Evolutionary conservation across 2,113 vertebrate genomes (phyloP).

Genomic region (Calonectris borealis): DNA sequence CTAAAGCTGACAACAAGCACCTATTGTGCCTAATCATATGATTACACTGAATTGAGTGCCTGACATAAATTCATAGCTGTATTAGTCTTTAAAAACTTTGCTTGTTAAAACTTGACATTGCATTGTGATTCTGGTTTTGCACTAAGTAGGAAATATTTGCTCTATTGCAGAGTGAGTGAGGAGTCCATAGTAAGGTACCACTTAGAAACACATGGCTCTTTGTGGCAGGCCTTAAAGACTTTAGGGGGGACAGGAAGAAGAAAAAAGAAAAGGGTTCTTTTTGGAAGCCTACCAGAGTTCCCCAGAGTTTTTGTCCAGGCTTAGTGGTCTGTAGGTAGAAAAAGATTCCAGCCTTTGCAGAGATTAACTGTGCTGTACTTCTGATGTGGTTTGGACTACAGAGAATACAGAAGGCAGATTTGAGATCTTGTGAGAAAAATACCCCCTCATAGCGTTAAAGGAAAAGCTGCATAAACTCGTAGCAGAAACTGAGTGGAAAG

Average conservation of each 20-base stretch:
- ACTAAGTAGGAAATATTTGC: background rate
- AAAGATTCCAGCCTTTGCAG: background rate
- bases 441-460: background rate
- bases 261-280: background rate
- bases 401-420: background rate
- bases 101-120: background rate
- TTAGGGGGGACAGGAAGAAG: background rate
- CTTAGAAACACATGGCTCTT: background rate
- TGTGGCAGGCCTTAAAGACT: background rate
- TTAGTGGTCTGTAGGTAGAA: background rate
- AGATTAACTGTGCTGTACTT: background rate
- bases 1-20: background rate
- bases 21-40: background rate
- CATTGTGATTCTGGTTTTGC: background rate
- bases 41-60: background rate
- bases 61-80: background rate
- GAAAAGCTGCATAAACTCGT: background rate
- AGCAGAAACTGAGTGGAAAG: background rate
- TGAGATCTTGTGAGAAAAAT: background rate
- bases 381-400: background rate
- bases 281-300: background rate
- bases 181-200: background rate
- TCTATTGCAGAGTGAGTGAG: background rate
- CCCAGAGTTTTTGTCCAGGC: background rate
- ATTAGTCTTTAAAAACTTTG: background rate